Conservation (phyloP, 1,140 invertebrate genomes). For the Leptinotarsa defecta region DNA sequence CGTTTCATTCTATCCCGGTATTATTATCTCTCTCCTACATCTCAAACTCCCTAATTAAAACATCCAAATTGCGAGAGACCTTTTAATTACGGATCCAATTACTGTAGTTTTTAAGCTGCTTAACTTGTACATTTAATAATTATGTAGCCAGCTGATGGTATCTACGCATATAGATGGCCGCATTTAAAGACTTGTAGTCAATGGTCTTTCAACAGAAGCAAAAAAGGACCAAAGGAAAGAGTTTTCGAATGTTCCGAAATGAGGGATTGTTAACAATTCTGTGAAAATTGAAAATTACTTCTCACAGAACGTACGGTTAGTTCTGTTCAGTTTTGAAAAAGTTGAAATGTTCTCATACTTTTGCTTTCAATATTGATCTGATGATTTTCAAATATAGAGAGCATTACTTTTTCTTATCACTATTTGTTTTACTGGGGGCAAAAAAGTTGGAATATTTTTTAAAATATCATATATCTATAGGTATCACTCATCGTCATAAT, state of each 20-base stretch:
- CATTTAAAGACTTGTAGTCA: constrained; percentile 30
- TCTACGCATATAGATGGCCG: constrained; percentile 50
- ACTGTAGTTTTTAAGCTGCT: constrained; percentile 49
- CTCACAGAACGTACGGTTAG: too few relatives aligned
- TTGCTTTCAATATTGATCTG: too few relatives aligned
- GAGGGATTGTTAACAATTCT: too few relatives aligned
- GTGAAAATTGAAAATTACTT: too few relatives aligned
- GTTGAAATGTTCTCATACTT: too few relatives aligned
- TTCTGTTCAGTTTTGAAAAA: too few relatives aligned
- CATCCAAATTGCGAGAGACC: constrained; percentile 49
- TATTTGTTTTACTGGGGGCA: too few relatives aligned
- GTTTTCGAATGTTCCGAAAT: background rate
- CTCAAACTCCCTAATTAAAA: constrained; percentile 44
- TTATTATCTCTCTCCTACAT: constrained; percentile 12
- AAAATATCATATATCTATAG: too few relatives aligned
- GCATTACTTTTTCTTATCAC: too few relatives aligned
- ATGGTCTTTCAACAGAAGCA: constrained; percentile 13
- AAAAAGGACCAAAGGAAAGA: constrained; percentile 5
- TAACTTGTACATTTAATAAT: constrained; percentile 50
- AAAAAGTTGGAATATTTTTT: too few relatives aligned
- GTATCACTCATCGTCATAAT: too few relatives aligned
- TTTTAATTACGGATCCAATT: constrained; percentile 50
- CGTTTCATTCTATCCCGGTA: constrained; percentile 1
- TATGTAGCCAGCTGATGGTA: constrained; percentile 46
- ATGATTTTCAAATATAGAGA: too few relatives aligned